Base-by-base conservation (phyloP, 1,140 invertebrate genomes). In the Diplogasteroides magnus region DNA sequence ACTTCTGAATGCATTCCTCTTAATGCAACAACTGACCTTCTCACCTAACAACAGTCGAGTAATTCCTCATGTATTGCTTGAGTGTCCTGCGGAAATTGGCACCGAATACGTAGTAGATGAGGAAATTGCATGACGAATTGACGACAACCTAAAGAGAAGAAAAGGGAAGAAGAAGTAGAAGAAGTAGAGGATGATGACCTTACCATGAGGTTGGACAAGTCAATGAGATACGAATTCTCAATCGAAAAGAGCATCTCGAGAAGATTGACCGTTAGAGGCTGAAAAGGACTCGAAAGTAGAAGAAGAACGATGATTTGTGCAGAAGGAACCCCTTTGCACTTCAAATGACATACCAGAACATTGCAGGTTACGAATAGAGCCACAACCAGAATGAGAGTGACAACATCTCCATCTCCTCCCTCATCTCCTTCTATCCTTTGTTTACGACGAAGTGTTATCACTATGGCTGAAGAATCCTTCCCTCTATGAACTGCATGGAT, bases 91-190 rank as follows among this genome's bases (percentile, higher is more conserved):
- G 74, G 59, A 78, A 78, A 37, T 77, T 66, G 2, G 67, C 48
- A 19, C 77, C 77, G 61, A 79, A 78, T n/a, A 71, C 74, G 62
- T 77, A 78, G 64, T 78, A 78, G 67, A 78, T 78, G 15, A 79
- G 23, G 28, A 78, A 79, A 62, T 78, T 78, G 69, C 77, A 78
- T 0, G 77, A 79, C 1, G 73, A 76, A 31, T 78, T 78, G 13
- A 78, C 56, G 14, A 78, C 76, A 23, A 26, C 25, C 25, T 61
- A 15, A 13, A 61, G 23, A 61, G 15, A 14, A 61, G 28, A 61
- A 13, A 23, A 26, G 11, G 25, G 59, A 29, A 11, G 59, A 61
- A 29, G 28, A 14, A 26, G 11, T 61, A 26, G 15, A 14, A 25
- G 15, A 11, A 14, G 6, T n/a, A 26, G 13, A 29, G 15, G 23